Evolutionary conservation across 2,797 vertebrate genomes (phyloP), one percentile per base, ranked within the genome.

Genomic region (Petrocephalus sullivani): DNA sequence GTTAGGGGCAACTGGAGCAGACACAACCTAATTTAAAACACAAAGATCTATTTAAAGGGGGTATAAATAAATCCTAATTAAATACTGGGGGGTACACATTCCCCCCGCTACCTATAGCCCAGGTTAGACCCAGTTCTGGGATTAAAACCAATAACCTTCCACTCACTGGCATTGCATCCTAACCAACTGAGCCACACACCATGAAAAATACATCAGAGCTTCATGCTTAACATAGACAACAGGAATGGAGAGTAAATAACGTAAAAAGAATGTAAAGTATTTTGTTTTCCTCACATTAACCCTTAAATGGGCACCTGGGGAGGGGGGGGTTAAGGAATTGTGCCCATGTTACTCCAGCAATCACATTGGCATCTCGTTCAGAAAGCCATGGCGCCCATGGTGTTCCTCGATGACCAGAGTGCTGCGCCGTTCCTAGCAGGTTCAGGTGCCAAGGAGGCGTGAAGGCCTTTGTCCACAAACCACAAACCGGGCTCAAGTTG

Each of bases 221-320:
- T 33, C 5, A 33, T 33, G 28, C 9, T 9, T 23, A 14, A 33
- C 23, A 14, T 14, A 16, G 23, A 33, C 12, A 67, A 67, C 23
- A 67, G 14, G 33, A 33, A 4, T 14, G 64, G 28, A 67, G 64
- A 67, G 4, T 37, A 67, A 67, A 67, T 64, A 12, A 64, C 12
- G 9, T 67, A 67, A 37, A 67, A 37, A 67, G 3, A 46, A 46
- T 46, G 3, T 64, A 10, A 14, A 67, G 23, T 37, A 33, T 33
- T 33, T 37, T 4, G 9, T 67, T 28, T 33, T 67, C 61, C 10
- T 67, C 61, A 33, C 4, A 33, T 33, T 37, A 67, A 67, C 28
- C 64, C 28, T 67, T 23, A 67, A 67, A 28, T 28, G 3, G 16
- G 56, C 99, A 99, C 98, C 98, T 99, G 96, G 82, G 96, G 96